These are phyloP conservation scores for Bombus waltoni DNA, from an alignment of 1,140 invertebrate genomes.

Conservation along the genomic window DNA sequence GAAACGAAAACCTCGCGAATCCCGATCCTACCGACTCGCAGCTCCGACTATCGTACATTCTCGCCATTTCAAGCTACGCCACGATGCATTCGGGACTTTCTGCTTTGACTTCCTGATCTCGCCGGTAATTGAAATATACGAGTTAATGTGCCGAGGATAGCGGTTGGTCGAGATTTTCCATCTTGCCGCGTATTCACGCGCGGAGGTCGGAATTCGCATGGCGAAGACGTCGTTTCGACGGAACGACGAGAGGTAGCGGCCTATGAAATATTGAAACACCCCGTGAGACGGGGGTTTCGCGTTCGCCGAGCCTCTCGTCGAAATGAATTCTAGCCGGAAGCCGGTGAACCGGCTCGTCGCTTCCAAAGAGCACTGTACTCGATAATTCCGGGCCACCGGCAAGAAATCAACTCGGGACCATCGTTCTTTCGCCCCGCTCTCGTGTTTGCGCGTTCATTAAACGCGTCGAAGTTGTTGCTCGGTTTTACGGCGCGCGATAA, in stretches of 20 bases:
- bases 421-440: not conserved
- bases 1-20: not conserved
- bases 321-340: slow-evolving; percentile 38
- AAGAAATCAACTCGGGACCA: not conserved
- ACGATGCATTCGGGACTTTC: not conserved
- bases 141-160: not conserved
- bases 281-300: slow-evolving; percentile 44
- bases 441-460: not conserved
- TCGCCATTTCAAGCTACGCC: no score
- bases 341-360: not conserved
- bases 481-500: not conserved
- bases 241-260: slow-evolving; percentile 32
- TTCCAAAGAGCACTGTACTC: not conserved
- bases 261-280: slow-evolving; percentile 51
- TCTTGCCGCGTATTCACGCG: not conserved
- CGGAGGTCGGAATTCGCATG: slow-evolving; percentile 21
- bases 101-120: not conserved
- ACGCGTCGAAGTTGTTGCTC: not conserved
- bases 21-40: no score
- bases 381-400: slow-evolving; percentile 8
- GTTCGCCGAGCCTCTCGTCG: slow-evolving; percentile 20
- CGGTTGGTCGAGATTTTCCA: not conserved
- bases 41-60: not conserved
- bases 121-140: not conserved
- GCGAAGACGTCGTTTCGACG: slow-evolving; percentile 58